Percentiles rank a stretch among this genome's conserved stretches.
These are phyloP conservation scores for Ischnura elegans DNA, from an alignment of 2,888 invertebrate species.

Conservation along the genomic window DNA sequence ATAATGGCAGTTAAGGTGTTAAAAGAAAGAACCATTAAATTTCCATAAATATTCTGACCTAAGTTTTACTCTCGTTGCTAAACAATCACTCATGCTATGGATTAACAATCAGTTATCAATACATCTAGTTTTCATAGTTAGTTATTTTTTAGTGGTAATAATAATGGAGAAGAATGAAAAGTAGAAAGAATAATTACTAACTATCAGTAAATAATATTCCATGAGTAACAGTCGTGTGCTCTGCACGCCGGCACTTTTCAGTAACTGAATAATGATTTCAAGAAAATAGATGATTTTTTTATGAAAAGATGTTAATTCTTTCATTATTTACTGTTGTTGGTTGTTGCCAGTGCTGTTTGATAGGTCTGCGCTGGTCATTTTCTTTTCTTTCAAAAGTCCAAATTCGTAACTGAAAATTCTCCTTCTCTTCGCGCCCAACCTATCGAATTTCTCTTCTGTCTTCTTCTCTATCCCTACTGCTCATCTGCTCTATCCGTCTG, in stretches of 20 bases:
- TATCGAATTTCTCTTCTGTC: background rate
- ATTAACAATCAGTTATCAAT: slow-evolving; percentile 22
- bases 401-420: background rate
- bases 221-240: background rate
- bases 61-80: background rate
- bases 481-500: background rate
- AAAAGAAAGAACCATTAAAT: background rate
- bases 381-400: slow-evolving; percentile 1
- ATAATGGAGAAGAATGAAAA: background rate
- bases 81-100: background rate
- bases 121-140: background rate
- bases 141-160: background rate
- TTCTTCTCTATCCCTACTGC: background rate
- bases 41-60: background rate
- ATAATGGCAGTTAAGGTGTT: slow-evolving; percentile 38
- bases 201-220: background rate
- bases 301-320: background rate
- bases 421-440: background rate
- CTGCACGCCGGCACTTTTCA: slow-evolving; percentile 8
- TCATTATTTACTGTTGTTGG: background rate
- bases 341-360: background rate
- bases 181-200: background rate
- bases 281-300: background rate
- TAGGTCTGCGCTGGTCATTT: background rate
- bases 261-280: background rate